Percentiles rank a stretch among this genome's conserved stretches.
phyloP scores from a whole-genome alignment of 1,140 invertebrate species.

The Coelopa frigida region DNA sequence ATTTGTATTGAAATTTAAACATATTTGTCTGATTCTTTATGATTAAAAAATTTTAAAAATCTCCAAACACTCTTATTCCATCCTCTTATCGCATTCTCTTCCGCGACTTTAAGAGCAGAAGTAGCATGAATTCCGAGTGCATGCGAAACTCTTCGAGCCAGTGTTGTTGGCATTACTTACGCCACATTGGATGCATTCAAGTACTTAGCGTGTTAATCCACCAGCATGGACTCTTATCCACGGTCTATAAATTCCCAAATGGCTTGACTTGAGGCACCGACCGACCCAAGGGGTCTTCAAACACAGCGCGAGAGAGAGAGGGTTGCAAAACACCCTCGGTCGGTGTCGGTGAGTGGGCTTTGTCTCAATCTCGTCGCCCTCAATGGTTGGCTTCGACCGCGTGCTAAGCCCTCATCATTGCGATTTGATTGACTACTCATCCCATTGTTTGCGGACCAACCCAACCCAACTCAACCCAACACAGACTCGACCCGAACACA shows the following conservation, averaged over 20 bases:
- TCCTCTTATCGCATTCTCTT: no score
- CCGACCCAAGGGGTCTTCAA: neutral
- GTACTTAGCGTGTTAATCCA: slow-evolving; percentile 19
- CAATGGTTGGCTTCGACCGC: no score
- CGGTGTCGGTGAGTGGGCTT: no score
- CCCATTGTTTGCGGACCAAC: slow-evolving; percentile 12
- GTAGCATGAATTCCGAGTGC: no score
- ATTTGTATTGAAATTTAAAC: no score
- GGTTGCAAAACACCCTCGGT: neutral
- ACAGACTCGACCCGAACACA: neutral
- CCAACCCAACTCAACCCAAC: no score
- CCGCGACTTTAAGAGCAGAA: no score
- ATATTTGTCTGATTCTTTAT: no score
- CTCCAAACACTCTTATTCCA: no score
- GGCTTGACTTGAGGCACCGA: neutral
- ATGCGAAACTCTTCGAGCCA: no score
- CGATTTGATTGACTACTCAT: slow-evolving; percentile 18
- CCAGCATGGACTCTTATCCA: slow-evolving; percentile 8
- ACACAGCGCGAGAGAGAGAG: neutral
- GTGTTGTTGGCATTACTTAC: slow-evolving; percentile 11
- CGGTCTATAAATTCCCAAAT: neutral
- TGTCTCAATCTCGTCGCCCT: no score
- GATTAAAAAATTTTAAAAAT: no score
- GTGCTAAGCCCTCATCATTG: slow-evolving; percentile 15
- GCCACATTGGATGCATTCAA: slow-evolving; percentile 16